phyloP scores from a whole-genome alignment of 2,797 vertebrate genomes.

The Taeniopygia guttata region DNA sequence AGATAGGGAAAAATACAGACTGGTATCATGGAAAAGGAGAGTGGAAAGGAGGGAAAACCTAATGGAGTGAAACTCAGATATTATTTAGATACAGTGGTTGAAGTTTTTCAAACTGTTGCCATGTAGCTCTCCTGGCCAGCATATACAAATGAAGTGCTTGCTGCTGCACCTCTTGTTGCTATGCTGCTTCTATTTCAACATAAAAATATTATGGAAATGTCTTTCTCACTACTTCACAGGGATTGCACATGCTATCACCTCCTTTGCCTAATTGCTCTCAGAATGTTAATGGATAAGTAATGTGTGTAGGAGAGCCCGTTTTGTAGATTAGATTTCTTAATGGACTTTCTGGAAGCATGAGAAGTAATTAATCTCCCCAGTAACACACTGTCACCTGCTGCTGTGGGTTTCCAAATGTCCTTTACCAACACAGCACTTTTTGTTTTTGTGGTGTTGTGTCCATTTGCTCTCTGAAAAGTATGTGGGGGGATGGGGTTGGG shows the following conservation, averaged over 20 bases:
- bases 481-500: rapidly evolving
- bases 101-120: not conserved
- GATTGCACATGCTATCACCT: not conserved
- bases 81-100: not conserved
- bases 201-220: slow-evolving; percentile 11
- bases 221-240: not conserved
- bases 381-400: not conserved
- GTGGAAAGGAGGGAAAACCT: not conserved
- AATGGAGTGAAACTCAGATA: not conserved
- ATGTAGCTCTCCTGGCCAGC: not conserved
- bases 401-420: not conserved
- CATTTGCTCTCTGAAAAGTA: not conserved
- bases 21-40: not conserved
- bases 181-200: not conserved
- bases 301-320: not conserved
- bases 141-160: not conserved
- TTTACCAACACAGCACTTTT: not conserved
- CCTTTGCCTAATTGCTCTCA: not conserved
- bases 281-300: slow-evolving; percentile 39
- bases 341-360: slow-evolving; percentile 28
- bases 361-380: slow-evolving; percentile 45
- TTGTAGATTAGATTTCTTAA: slow-evolving; percentile 63
- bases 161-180: not conserved
- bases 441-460: not conserved
- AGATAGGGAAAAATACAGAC: not conserved